phyloP scores from a whole-genome alignment of 1,140 invertebrate species.

The Macrotrachela quadricornifera region DNA sequence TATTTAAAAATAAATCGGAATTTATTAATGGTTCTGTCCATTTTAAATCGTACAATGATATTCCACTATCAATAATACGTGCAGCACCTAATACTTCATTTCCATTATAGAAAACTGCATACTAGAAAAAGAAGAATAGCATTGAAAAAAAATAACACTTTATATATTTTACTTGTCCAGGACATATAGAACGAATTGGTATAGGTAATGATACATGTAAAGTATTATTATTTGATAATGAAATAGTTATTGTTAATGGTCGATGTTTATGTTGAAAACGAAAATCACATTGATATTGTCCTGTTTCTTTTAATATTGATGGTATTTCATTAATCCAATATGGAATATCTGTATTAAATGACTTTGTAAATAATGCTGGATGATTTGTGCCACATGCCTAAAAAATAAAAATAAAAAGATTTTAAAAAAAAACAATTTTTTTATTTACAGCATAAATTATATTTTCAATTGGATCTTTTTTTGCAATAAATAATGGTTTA shows the following conservation, averaged over 20 bases:
- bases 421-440: conserved; percentile 9
- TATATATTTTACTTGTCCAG: conserved; percentile 43
- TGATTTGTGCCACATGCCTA: conserved; percentile 53
- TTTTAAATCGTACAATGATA: conserved; percentile 21
- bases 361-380: conserved; percentile 46
- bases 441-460: conserved; percentile 61
- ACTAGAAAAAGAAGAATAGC: conserved; percentile 24
- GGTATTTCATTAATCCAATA: conserved; percentile 59
- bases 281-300: conserved; percentile 40
- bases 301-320: conserved; percentile 21
- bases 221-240: no score
- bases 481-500: conserved; percentile 46
- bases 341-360: conserved; percentile 42
- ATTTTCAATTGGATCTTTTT: conserved; percentile 45
- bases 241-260: not conserved
- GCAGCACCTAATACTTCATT: conserved; percentile 67
- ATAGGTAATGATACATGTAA: no score
- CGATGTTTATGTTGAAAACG: conserved; percentile 58
- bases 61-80: conserved; percentile 37
- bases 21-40: conserved; percentile 11
- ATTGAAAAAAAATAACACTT: not conserved
- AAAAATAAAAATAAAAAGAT: conserved; percentile 14
- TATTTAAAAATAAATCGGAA: conserved; percentile 2
- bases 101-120: conserved; percentile 58
- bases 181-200: conserved; percentile 48